Percentiles rank a stretch among this genome's conserved stretches.
These are phyloP conservation scores for Antheraea mylitta DNA, from an alignment of 1,140 invertebrate genomes.

Conservation along the genomic window DNA sequence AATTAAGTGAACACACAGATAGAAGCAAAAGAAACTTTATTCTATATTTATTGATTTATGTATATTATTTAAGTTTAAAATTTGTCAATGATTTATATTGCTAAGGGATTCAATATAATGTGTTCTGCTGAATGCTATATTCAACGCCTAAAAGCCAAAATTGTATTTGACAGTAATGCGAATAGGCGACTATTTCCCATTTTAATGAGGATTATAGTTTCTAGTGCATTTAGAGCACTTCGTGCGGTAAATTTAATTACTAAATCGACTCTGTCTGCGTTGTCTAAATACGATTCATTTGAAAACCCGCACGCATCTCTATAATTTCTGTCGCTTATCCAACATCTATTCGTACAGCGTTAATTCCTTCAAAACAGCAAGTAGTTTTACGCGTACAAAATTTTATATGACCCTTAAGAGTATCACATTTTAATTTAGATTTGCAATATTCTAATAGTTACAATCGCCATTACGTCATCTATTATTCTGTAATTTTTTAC, in stretches of 20 bases:
- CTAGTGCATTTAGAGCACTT: conserved; percentile 75
- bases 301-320: conserved; percentile 28
- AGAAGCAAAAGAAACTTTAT: no score
- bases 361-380: not conserved
- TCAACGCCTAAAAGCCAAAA: conserved; percentile 69
- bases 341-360: not conserved
- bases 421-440: no score
- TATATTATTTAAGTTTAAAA: not conserved
- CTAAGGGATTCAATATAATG: conserved; percentile 51
- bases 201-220: conserved; percentile 77
- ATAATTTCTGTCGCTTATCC: not conserved
- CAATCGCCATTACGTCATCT: no score
- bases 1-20: no score
- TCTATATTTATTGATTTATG: not conserved
- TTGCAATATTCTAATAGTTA: no score
- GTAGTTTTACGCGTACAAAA: no score
- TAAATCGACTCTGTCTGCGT: conserved; percentile 68
- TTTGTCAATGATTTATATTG: not conserved
- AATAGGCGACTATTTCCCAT: conserved; percentile 74
- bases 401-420: no score
- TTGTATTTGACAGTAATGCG: conserved; percentile 73
- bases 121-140: conserved; percentile 49
- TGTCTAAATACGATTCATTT: conserved; percentile 52
- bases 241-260: conserved; percentile 76
- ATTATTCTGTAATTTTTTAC: no score